Conservation (phyloP, 1,140 invertebrate genomes). For the Brachionus rotundiformis region DNA sequence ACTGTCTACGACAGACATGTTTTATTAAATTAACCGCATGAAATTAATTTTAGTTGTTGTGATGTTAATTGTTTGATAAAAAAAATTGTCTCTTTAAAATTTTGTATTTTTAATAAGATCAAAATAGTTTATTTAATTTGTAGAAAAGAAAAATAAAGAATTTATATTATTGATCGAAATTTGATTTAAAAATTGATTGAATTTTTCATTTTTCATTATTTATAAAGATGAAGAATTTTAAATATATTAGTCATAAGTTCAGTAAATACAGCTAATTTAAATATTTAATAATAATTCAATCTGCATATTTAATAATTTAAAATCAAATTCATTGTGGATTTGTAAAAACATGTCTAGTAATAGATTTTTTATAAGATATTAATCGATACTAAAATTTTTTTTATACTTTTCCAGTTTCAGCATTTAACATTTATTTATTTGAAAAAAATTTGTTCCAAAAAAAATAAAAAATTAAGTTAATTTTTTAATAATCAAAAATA, state of each 20-base stretch:
- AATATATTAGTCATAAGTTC: too few relatives aligned
- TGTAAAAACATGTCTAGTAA: too few relatives aligned
- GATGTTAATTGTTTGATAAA: not conserved
- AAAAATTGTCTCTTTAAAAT: not conserved
- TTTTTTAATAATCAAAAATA: too few relatives aligned
- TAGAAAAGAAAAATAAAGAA: conserved; percentile 3
- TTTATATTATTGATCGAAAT: not conserved
- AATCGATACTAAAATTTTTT: too few relatives aligned
- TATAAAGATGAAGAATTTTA: too few relatives aligned
- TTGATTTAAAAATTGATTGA: too few relatives aligned
- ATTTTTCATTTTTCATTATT: too few relatives aligned
- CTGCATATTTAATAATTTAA: not conserved
- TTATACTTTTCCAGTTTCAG: too few relatives aligned
- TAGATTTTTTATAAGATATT: too few relatives aligned
- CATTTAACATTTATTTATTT: too few relatives aligned
- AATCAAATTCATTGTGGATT: not conserved
- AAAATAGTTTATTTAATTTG: not conserved
- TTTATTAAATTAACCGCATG: conserved; percentile 81
- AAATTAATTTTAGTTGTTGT: conserved; percentile 9
- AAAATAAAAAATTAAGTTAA: too few relatives aligned
- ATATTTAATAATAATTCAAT: not conserved
- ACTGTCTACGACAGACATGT: conserved; percentile 96
- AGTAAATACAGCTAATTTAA: not conserved
- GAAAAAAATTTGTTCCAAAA: too few relatives aligned
- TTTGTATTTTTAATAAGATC: not conserved